Evolutionary conservation across 2,888 invertebrate species (phyloP).

Genomic region (Apeira syringaria): DNA sequence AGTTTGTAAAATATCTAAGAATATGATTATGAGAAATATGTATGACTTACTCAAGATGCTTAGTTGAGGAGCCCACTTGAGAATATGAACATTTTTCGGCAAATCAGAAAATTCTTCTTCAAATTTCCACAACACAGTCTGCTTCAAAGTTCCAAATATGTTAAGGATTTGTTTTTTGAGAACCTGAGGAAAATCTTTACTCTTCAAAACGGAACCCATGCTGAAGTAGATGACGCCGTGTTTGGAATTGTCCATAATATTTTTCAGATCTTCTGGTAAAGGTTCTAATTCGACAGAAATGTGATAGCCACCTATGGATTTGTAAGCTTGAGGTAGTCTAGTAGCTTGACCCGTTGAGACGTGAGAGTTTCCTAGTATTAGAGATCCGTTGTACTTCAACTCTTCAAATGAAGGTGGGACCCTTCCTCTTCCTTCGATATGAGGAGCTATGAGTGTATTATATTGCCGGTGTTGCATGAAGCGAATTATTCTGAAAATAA

Average conservation of each 20-base stretch:
- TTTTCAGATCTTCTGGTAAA: conserved; percentile 57
- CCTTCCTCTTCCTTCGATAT: conserved; percentile 42
- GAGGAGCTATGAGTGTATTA: conserved; percentile 31
- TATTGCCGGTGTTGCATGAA: conserved; percentile 18
- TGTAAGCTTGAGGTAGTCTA: conserved; percentile 53
- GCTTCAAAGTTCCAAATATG: conserved; percentile 64
- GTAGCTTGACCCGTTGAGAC: conserved; percentile 43
- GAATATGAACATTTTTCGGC: conserved; percentile 66
- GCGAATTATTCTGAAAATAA: conserved; percentile 16
- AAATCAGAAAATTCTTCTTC: conserved; percentile 52
- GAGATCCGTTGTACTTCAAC: conserved; percentile 49
- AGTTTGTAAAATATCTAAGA: too few species aligned
- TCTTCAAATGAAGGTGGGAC: conserved; percentile 43
- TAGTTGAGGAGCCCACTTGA: conserved; percentile 68
- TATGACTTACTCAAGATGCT: conserved; percentile 45
- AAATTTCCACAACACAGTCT: conserved; percentile 77
- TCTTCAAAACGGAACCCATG: conserved; percentile 68
- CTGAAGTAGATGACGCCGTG: conserved; percentile 77
- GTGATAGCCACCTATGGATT: conserved; percentile 58
- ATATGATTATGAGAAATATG: too few species aligned
- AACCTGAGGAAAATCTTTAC: conserved; percentile 53
- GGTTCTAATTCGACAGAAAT: conserved; percentile 48
- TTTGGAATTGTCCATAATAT: conserved; percentile 61
- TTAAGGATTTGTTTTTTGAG: conserved; percentile 50
- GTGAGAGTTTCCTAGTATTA: conserved; percentile 56